Evolutionary conservation across 2,113 vertebrate species (phyloP).

Genomic region (Pelusios castaneus): DNA sequence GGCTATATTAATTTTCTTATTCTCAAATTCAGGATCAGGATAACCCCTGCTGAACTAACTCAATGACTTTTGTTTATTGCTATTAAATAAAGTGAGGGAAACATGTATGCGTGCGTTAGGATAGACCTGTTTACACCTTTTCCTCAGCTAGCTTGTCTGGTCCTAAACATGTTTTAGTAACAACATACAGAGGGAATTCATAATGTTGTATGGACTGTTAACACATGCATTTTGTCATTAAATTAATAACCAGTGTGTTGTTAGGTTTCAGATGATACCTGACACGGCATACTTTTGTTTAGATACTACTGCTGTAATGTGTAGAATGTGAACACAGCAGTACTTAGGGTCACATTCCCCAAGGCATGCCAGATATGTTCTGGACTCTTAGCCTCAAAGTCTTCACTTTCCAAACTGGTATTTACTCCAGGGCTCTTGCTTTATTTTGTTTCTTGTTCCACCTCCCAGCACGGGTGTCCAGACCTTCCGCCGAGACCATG

Average conservation of each 20-base stretch:
- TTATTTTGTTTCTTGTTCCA: background rate
- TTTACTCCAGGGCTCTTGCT: background rate
- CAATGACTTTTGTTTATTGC: background rate
- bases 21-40: background rate
- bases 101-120: too few relatives aligned
- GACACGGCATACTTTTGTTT: too few relatives aligned
- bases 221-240: background rate
- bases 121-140: background rate
- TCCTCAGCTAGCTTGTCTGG: background rate
- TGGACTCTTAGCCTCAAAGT: background rate
- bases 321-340: too few relatives aligned
- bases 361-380: background rate
- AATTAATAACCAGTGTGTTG: background rate
- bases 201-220: background rate
- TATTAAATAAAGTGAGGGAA: background rate
- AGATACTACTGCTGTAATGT: background rate
- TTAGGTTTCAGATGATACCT: background rate
- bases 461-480: conserved; percentile 89
- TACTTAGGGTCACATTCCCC: background rate
- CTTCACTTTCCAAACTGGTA: background rate
- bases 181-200: background rate
- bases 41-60: background rate
- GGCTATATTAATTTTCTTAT: background rate
- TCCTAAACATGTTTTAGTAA: background rate
- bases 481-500: conserved; percentile 95